Evolutionary conservation across 2,113 vertebrate species (phyloP).

Genomic region (Poecilia latipinna): DNA sequence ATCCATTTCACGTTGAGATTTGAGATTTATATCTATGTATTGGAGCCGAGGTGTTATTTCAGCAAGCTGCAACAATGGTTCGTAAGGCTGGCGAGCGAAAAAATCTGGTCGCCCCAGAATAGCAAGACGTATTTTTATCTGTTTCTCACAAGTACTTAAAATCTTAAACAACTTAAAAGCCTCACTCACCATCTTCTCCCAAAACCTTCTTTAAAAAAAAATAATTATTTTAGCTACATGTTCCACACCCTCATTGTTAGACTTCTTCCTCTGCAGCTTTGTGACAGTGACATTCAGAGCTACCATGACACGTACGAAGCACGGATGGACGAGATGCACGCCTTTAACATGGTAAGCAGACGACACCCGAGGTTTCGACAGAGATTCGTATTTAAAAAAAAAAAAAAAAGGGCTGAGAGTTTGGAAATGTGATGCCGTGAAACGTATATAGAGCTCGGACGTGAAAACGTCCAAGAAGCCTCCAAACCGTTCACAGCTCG

Average conservation of each 20-base stretch:
- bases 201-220: not conserved
- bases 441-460: not conserved
- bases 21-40: not conserved
- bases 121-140: slow-evolving; percentile 1
- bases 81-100: slow-evolving; percentile 1
- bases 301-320: slow-evolving; percentile 86
- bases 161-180: not conserved
- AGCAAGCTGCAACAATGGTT: not conserved
- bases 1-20: not conserved
- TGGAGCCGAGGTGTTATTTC: not conserved
- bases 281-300: slow-evolving; percentile 84
- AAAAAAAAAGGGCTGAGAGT: no score
- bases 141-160: slow-evolving; percentile 28
- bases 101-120: slow-evolving; percentile 6
- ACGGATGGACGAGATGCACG: slow-evolving; percentile 89
- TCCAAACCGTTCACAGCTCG: not conserved
- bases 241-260: not conserved
- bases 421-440: not conserved
- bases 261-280: slow-evolving; percentile 60
- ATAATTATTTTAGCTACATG: not conserved
- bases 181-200: not conserved
- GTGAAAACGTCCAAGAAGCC: no score
- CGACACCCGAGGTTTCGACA: not conserved
- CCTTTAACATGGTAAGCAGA: slow-evolving; percentile 93
- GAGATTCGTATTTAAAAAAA: not conserved